These are phyloP conservation scores for Drosophila acutilabella DNA, from an alignment of 2,888 invertebrate genomes.

Conservation along the genomic window DNA sequence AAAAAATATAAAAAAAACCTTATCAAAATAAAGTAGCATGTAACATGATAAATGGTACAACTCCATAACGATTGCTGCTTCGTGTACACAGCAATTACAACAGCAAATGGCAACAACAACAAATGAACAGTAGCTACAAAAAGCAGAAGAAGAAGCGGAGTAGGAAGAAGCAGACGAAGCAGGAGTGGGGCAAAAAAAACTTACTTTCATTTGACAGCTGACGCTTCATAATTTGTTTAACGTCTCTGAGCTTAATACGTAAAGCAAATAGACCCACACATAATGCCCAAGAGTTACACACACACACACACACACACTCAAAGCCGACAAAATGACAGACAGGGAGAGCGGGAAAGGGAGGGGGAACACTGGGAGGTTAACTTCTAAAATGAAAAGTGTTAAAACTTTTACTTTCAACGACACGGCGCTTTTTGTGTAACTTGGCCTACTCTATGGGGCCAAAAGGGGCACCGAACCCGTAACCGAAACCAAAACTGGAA, in stretches of 20 bases:
- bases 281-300: slow-evolving; percentile 31
- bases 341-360: slow-evolving; percentile 1
- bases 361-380: slow-evolving; percentile 24
- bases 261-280: slow-evolving; percentile 65
- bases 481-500: not conserved
- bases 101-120: slow-evolving; percentile 43
- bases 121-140: slow-evolving; percentile 17
- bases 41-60: slow-evolving; percentile 54
- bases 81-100: slow-evolving; percentile 49
- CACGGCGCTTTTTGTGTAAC: slow-evolving; percentile 52
- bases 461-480: slow-evolving; percentile 9
- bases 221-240: slow-evolving; percentile 66
- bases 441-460: slow-evolving; percentile 20
- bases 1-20: slow-evolving; percentile 16
- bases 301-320: slow-evolving; percentile 8
- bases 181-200: slow-evolving; percentile 26
- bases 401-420: slow-evolving; percentile 76
- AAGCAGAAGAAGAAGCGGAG: not conserved
- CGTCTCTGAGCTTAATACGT: slow-evolving; percentile 66
- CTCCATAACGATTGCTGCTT: slow-evolving; percentile 41
- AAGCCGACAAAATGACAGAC: not conserved
- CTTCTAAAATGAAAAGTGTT: slow-evolving; percentile 81
- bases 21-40: slow-evolving; percentile 45
- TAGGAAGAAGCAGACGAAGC: not conserved
- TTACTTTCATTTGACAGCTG: slow-evolving; percentile 71